phyloP scores from a whole-genome alignment of 2,888 invertebrate genomes.

The Antitype chi region DNA sequence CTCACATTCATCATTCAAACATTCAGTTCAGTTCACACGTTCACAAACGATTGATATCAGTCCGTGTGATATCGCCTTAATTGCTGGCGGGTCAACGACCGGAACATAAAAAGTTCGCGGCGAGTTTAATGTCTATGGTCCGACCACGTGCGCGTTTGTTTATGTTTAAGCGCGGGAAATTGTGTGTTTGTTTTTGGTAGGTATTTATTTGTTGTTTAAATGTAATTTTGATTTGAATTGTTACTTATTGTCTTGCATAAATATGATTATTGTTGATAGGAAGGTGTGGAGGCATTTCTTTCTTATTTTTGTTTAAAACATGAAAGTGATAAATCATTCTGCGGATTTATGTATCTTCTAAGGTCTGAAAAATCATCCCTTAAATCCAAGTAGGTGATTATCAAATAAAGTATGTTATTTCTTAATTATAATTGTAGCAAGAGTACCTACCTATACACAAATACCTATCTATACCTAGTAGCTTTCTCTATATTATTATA shows the following conservation, averaged over 20 bases:
- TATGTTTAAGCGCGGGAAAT: constrained; percentile 66
- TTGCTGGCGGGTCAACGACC: constrained; percentile 59
- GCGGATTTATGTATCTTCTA: not conserved
- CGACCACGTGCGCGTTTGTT: constrained; percentile 68
- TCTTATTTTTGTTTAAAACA: not conserved
- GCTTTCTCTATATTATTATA: constrained; percentile 1
- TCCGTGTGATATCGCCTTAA: constrained; percentile 57
- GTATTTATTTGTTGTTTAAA: constrained; percentile 13
- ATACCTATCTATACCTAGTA: not conserved
- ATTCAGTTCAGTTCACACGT: constrained; percentile 59
- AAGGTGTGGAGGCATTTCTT: not conserved
- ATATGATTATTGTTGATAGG: not conserved
- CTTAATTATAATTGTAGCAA: not conserved
- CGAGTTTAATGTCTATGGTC: constrained; percentile 53
- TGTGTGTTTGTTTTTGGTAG: constrained; percentile 29
- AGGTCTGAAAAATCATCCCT: not conserved
- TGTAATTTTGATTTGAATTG: not conserved
- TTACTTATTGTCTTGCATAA: not conserved
- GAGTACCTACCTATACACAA: not conserved
- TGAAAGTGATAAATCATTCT: not conserved
- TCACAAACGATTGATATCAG: constrained; percentile 61
- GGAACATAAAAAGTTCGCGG: constrained; percentile 62
- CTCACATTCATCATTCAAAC: constrained; percentile 55
- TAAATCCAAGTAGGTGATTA: not conserved
- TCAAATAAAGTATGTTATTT: not conserved